These are phyloP conservation scores for Nomada lathburiana DNA, from an alignment of 2,888 invertebrate species.

Conservation along the genomic window DNA sequence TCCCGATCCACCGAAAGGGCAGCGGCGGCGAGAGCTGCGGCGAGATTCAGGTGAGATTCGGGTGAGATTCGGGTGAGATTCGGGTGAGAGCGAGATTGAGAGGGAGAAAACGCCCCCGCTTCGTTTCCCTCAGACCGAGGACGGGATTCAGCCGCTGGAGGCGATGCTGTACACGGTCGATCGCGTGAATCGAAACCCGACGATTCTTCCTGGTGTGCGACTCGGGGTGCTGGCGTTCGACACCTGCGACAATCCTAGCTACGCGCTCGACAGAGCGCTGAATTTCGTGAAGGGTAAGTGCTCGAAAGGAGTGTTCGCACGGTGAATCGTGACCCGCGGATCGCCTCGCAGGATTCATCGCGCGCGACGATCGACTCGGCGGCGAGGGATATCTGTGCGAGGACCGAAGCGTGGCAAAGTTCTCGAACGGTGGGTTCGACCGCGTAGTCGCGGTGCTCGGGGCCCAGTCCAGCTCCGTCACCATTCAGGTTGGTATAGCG, in stretches of 20 bases:
- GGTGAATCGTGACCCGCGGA: background rate
- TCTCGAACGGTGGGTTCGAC: constrained; percentile 83
- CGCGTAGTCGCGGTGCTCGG: constrained; percentile 86
- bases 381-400: constrained; percentile 83
- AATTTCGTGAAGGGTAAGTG: constrained; percentile 85
- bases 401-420: constrained; percentile 84
- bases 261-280: constrained; percentile 85
- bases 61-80: constrained; percentile 70
- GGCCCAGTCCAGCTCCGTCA: constrained; percentile 85
- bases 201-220: constrained; percentile 84
- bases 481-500: constrained; percentile 82
- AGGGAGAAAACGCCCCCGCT: background rate
- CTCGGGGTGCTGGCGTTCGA: constrained; percentile 85
- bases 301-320: no score
- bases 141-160: constrained; percentile 86
- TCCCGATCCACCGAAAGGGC: constrained; percentile 85
- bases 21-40: constrained; percentile 75
- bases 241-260: constrained; percentile 85
- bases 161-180: constrained; percentile 85
- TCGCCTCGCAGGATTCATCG: constrained; percentile 83
- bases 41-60: constrained; percentile 76
- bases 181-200: constrained; percentile 84
- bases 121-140: constrained; percentile 80
- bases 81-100: constrained; percentile 72
- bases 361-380: constrained; percentile 83